phyloP scores from a whole-genome alignment of 2,888 invertebrate genomes.

The Sphaerophoria rueppellii region DNA sequence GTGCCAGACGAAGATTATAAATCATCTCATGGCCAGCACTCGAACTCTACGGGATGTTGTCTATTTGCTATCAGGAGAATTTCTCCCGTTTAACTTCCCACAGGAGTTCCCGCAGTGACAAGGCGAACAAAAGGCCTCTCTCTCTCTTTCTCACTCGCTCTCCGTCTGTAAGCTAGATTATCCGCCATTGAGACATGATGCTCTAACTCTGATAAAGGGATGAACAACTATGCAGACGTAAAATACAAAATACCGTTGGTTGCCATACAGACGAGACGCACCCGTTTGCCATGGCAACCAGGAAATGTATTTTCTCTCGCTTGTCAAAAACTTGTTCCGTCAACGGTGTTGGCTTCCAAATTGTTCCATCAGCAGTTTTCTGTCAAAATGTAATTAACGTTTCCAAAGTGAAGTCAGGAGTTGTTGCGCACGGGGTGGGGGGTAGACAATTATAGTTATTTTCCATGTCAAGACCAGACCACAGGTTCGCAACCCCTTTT shows the following conservation, averaged over 20 bases:
- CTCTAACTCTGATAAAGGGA: conserved; percentile 20
- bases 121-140: conserved; percentile 43
- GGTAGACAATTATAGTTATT: conserved; percentile 47
- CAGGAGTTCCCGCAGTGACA: neutral
- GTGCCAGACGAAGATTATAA: conserved; percentile 41
- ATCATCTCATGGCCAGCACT: conserved; percentile 46
- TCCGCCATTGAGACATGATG: conserved; percentile 43
- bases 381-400: conserved; percentile 67
- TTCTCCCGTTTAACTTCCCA: neutral
- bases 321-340: conserved; percentile 32
- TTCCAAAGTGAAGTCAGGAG: neutral
- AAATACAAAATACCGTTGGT: conserved; percentile 11
- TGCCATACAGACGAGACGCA: conserved; percentile 11
- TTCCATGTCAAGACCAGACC: conserved; percentile 8
- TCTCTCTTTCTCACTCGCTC: conserved; percentile 12
- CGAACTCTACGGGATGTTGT: conserved; percentile 47
- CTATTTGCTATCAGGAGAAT: neutral
- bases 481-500: neutral
- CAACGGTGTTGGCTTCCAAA: conserved; percentile 20
- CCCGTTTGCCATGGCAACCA: conserved; percentile 36
- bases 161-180: conserved; percentile 63
- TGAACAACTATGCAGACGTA: conserved; percentile 16
- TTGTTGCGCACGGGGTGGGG: conserved; percentile 3
- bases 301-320: neutral
- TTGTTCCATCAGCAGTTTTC: conserved; percentile 52